Evolutionary conservation across 2,888 invertebrate genomes (phyloP), one percentile per base, ranked within the genome.

Genomic region (Sphaerophoria taeniata): DNA sequence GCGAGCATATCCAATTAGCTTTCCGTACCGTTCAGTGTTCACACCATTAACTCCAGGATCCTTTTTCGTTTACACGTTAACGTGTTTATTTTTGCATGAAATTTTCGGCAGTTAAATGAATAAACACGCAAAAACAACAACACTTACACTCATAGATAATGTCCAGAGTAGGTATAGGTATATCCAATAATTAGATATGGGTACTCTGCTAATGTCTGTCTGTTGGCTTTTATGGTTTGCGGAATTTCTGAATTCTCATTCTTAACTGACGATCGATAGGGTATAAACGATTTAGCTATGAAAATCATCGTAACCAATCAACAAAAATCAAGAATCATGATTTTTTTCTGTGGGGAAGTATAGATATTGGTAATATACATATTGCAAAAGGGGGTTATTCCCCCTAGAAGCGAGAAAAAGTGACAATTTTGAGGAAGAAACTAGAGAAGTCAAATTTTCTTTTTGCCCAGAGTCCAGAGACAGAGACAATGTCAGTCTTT

Each of bases 71-170:
- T 36, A 67, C 58, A 75, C 67, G 69, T 70, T 75, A 75, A 71
- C 31, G 70, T 80, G 75, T 70, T 80, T 75, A 75, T 80, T 80
- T 81, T 81, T 81, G 81, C 81, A 75, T 81, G 45, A 53, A 71
- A 76, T 81, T 80, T 81, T 45, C 2, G 24, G 24, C 24, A 24
- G 24, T 2, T 2, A 24, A 24, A 24, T 24, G 24, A 24, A 24
- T 24, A 2, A 24, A 24, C 1, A 24, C 24, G 2, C 24, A 24
- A 24, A 24, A 49, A 76, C 63, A 71, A 51, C 65, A 51, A 71
- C 53, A 47, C 58, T 58, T 65, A n/a, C n/a, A n/a, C n/a, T n/a
- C n/a, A n/a, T n/a, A n/a, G n/a, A n/a, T n/a, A n/a, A n/a, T n/a
- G n/a, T n/a, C n/a, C n/a, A n/a, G n/a, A n/a, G n/a, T n/a, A n/a